These are phyloP conservation scores for Pterostichus madidus DNA, from an alignment of 2,888 invertebrate species.

Conservation along the genomic window DNA sequence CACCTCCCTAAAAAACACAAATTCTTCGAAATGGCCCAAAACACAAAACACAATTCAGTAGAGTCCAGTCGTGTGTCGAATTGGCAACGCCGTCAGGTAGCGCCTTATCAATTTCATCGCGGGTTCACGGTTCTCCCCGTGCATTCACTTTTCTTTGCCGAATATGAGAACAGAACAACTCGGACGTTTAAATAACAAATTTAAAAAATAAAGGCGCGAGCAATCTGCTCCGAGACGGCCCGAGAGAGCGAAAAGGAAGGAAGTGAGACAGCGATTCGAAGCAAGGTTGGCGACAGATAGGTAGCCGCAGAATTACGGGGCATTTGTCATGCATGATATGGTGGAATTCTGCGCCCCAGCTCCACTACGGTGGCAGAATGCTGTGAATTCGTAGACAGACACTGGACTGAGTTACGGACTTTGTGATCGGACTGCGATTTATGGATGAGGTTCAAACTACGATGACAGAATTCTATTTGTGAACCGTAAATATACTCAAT, in stretches of 20 bases:
- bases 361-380: conserved; percentile 5
- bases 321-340: conserved; percentile 72
- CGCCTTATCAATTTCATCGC: conserved; percentile 62
- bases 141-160: conserved; percentile 55
- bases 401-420: conserved; percentile 28
- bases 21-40: background rate
- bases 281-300: conserved; percentile 37
- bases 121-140: conserved; percentile 8
- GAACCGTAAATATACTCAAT: no score
- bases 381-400: conserved; percentile 11
- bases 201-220: conserved; percentile 71
- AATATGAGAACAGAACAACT: conserved; percentile 61
- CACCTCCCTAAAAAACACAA: background rate
- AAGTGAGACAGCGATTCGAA: conserved; percentile 2
- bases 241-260: conserved; percentile 31
- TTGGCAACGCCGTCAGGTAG: conserved; percentile 51
- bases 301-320: conserved; percentile 71
- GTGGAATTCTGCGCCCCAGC: conserved; percentile 46
- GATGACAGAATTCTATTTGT: no score
- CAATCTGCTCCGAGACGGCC: conserved; percentile 52
- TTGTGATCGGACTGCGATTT: conserved; percentile 37
- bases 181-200: conserved; percentile 72
- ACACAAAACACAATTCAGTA: conserved; percentile 28
- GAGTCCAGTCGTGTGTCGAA: conserved; percentile 25
- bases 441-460: background rate